Percentiles rank a stretch among this genome's conserved stretches.
phyloP scores from a whole-genome alignment of 2,888 invertebrate genomes.

The Drosophila stalkeri region DNA sequence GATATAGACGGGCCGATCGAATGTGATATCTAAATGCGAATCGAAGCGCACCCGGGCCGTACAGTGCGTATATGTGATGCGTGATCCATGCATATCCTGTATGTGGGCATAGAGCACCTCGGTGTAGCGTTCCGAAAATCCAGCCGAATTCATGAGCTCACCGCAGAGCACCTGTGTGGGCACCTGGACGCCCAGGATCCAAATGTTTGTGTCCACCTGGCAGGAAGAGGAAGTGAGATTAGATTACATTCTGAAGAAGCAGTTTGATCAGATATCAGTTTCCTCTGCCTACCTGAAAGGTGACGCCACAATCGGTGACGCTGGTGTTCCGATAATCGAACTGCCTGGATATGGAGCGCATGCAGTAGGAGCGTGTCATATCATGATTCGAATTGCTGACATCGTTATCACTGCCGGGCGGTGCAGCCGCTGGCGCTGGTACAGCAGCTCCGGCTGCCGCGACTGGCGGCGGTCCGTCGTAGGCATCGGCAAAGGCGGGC shows the following conservation, averaged over 20 bases:
- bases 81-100: constrained; percentile 91
- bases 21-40: constrained; percentile 91
- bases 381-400: constrained; percentile 82
- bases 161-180: constrained; percentile 89
- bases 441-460: constrained; percentile 23
- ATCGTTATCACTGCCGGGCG: constrained; percentile 28
- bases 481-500: constrained; percentile 45
- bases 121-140: constrained; percentile 87
- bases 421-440: constrained; percentile 12
- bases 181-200: constrained; percentile 88
- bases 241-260: background rate
- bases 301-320: constrained; percentile 91
- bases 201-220: constrained; percentile 91
- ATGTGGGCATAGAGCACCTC: constrained; percentile 93
- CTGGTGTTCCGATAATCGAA: constrained; percentile 91
- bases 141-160: constrained; percentile 83
- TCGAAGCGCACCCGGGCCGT: constrained; percentile 91
- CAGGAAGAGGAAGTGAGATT: background rate
- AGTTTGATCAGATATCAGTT: background rate
- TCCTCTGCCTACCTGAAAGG: constrained; percentile 86
- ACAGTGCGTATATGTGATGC: constrained; percentile 93
- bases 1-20: constrained; percentile 92
- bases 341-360: constrained; percentile 88
- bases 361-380: constrained; percentile 89
- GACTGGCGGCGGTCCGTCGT: constrained; percentile 42